Evolutionary conservation across 2,888 invertebrate genomes (phyloP).

Genomic region (Nomada ruficornis): DNA sequence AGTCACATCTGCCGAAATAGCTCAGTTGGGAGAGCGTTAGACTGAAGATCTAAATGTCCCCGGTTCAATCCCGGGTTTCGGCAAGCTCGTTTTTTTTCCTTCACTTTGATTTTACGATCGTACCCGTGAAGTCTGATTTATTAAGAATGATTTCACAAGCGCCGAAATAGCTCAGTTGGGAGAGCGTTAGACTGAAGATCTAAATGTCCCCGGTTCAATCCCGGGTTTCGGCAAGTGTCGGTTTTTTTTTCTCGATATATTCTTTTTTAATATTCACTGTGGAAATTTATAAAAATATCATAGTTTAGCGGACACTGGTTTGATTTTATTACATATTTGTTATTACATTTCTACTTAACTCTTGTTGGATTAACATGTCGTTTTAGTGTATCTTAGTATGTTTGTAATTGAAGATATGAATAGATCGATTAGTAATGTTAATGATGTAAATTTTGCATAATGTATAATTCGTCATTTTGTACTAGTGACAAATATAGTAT

Average conservation of each 20-base stretch:
- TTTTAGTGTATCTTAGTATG: too few relatives aligned
- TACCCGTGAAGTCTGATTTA: rapidly evolving
- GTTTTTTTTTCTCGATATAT: slow-evolving; percentile 21
- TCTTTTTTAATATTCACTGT: neutral
- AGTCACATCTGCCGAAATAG: slow-evolving; percentile 49
- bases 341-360: too few relatives aligned
- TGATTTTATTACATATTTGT: too few relatives aligned
- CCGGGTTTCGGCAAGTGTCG: slow-evolving; percentile 66
- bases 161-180: slow-evolving; percentile 69
- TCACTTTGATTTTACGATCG: neutral
- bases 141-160: neutral
- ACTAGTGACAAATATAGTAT: too few relatives aligned
- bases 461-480: too few relatives aligned
- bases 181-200: slow-evolving; percentile 72
- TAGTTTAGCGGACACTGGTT: neutral
- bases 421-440: too few relatives aligned
- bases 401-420: too few relatives aligned
- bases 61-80: slow-evolving; percentile 57
- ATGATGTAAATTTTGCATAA: too few relatives aligned
- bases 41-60: slow-evolving; percentile 61
- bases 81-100: slow-evolving; percentile 12
- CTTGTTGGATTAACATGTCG: too few relatives aligned
- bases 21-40: slow-evolving; percentile 62
- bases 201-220: slow-evolving; percentile 72
- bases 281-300: neutral